Conservation (phyloP, 2,113 vertebrate species). For the Pampusana beccarii region DNA sequence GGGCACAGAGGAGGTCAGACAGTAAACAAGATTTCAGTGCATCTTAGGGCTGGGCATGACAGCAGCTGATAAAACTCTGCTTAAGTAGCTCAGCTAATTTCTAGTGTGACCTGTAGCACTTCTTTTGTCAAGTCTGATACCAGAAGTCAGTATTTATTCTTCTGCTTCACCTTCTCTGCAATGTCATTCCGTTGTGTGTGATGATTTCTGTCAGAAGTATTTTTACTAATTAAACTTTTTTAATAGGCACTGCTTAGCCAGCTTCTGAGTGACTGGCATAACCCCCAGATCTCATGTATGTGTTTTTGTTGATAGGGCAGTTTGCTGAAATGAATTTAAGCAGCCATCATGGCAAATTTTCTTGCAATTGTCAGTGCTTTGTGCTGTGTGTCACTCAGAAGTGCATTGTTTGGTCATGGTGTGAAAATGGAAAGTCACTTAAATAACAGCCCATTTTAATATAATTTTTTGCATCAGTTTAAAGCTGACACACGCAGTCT, state of each 20-base stretch:
- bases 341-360: neutral
- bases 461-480: neutral
- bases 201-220: neutral
- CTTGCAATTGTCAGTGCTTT: neutral
- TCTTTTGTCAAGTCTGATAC: neutral
- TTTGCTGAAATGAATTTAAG: neutral
- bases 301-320: neutral
- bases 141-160: neutral
- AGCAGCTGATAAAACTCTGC: neutral
- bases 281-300: neutral
- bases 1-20: neutral
- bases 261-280: neutral
- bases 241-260: neutral
- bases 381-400: neutral
- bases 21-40: neutral
- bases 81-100: neutral
- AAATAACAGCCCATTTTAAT: neutral
- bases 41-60: neutral
- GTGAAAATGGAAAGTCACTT: neutral
- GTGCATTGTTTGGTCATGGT: neutral
- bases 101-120: neutral
- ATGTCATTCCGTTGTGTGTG: neutral
- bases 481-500: neutral
- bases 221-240: neutral
- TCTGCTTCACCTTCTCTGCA: neutral